Base-by-base conservation (phyloP, 2,888 invertebrate genomes). In the Drosophila planitibia region DNA sequence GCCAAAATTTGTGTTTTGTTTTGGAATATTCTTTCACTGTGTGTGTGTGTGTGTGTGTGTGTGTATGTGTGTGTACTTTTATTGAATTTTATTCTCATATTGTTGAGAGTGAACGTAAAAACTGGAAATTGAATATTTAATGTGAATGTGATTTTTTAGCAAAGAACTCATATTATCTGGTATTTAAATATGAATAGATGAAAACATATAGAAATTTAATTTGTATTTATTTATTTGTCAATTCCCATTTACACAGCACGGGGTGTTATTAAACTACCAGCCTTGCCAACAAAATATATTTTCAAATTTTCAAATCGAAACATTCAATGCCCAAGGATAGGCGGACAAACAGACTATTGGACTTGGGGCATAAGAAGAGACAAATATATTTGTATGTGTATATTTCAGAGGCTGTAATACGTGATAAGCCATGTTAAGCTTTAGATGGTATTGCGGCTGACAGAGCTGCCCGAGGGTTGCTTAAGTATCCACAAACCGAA, bases 41-140 rank as follows among this genome's bases (percentile, higher is more conserved):
- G 16, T 14, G 22, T 14, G 22, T 9, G 22, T 25, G 47, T 47
- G 33, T 35, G 28, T 41, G 37, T 49, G 14, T 61, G n/a, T 28
- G 44, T 33, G n/a, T 28, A 37, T 33, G 25, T 37, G 35, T 35
- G 51, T 52, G n/a, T 71, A 60, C 73, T 76, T 69, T 73, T 71
- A 72, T 66, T 88, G 57, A 52, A 33, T 22, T 68, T 35, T 78
- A 49, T 52, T 60, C 39, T 12, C 37, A 47, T 32, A 10, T 57
- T 62, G 75, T 76, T 80, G 68, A 71, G 76, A 80, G 65, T 55
- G 65, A 30, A 59, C 71, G 66, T 79, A 59, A 73, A 82, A 73
- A 79, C 70, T 66, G 64, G 55, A 83, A 85, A 83, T 85, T 85
- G 64, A 83, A 89, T 85, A 85, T 85, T 89, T 80, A 69, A 80